Evolutionary conservation across 2,888 invertebrate species (phyloP), one percentile per base, ranked within the genome.

Genomic region (Ditylenchus weischeri): DNA sequence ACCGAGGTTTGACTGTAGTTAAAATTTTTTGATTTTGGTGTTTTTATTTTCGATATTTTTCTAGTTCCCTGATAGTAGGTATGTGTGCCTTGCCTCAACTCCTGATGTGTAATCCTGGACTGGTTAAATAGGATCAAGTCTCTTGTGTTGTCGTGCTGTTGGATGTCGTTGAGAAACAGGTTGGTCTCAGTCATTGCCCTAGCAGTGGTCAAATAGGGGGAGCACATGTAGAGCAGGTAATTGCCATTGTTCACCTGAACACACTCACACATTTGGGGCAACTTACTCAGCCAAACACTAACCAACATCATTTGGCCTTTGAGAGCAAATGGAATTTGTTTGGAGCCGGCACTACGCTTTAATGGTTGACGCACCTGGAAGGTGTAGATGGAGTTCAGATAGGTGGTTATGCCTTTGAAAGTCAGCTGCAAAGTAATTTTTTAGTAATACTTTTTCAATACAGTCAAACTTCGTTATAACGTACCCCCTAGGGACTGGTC

Each of bases 51-150:
- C n/a, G n/a, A n/a, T n/a, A n/a, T n/a, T n/a, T n/a, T n/a, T n/a
- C n/a, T n/a, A n/a, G n/a, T n/a, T n/a, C n/a, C n/a, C n/a, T n/a
- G n/a, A n/a, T n/a, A n/a, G n/a, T n/a, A n/a, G n/a, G n/a, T n/a
- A n/a, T n/a, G n/a, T 29, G 29, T 29, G 29, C 2, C 29, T 29
- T 29, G 29, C 80, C 81, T 80, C 50, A 81, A 65, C 62, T 81
- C 77, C 73, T 78, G 76, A 61, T 80, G 81, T 60, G 77, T 76
- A 36, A 80, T 78, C 66, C 81, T 67, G 19, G 76, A 75, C 64
- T 81, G 79, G 51, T 81, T 81, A 60, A 81, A 65, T 76, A 81
- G 77, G 51, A 81, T 75, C 35, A 80, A 62, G 68, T 81, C 81
- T 49, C 81, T 57, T 0, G 79, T 82, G 2, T 78, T 79, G 59